phyloP scores from a whole-genome alignment of 2,113 vertebrate genomes.

The Otocyon megalotis region DNA sequence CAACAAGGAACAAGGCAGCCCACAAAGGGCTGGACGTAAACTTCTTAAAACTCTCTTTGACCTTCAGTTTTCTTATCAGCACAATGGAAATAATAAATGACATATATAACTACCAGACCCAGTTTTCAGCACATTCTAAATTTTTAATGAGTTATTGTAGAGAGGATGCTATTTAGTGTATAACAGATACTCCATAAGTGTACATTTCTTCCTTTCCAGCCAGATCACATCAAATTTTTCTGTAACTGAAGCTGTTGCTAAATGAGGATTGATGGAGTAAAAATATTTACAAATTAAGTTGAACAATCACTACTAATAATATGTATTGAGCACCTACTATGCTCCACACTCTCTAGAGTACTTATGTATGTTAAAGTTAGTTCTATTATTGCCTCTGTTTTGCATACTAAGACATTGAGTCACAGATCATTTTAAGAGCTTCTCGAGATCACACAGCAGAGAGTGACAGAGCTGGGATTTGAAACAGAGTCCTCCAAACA shows the following conservation, averaged over 20 bases:
- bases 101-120: neutral
- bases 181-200: too few species aligned
- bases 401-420: neutral
- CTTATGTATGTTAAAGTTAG: neutral
- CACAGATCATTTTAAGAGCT: neutral
- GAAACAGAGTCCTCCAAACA: neutral
- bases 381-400: neutral
- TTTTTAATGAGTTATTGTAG: neutral
- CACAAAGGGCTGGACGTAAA: constrained; percentile 72
- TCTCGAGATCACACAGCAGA: neutral
- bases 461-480: neutral
- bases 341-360: neutral
- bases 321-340: neutral
- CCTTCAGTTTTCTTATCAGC: neutral
- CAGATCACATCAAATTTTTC: neutral
- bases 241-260: neutral
- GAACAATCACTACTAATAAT: neutral
- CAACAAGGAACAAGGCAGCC: constrained; percentile 89
- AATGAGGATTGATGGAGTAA: neutral
- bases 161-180: neutral
- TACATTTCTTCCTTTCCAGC: neutral
- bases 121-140: neutral
- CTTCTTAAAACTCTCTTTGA: neutral
- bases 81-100: neutral
- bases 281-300: neutral